A percentile compares a stretch with the other conserved stretches of the same genome.
These are phyloP conservation scores for Acanthiza pusilla DNA, from an alignment of 2,797 vertebrate genomes.

Conservation along the genomic window DNA sequence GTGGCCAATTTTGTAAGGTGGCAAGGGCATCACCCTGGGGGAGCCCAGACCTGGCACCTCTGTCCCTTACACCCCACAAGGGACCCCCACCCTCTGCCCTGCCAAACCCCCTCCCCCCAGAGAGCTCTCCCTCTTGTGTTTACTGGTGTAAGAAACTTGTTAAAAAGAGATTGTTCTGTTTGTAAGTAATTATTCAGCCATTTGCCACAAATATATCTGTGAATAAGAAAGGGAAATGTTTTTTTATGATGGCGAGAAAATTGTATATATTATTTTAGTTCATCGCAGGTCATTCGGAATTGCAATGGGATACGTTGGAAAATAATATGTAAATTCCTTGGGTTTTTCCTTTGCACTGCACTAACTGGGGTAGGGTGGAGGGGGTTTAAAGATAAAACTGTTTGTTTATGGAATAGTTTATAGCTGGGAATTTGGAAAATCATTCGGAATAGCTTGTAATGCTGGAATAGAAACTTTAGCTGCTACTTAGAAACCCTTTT, in stretches of 20 bases:
- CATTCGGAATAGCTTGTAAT: conserved; percentile 21
- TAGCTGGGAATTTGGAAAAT: neutral
- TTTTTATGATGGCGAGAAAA: conserved; percentile 41
- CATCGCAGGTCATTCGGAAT: neutral
- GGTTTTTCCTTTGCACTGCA: conserved; percentile 58
- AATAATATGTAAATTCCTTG: conserved; percentile 48
- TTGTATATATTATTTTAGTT: conserved; percentile 67
- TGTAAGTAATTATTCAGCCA: conserved; percentile 73
- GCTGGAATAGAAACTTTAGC: conserved; percentile 60
- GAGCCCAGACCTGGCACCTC: neutral
- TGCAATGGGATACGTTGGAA: conserved; percentile 24
- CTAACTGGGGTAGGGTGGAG: conserved; percentile 19
- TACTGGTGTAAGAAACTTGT: conserved; percentile 50
- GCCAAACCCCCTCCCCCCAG: neutral
- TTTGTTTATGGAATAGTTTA: neutral
- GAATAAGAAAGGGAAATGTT: conserved; percentile 66
- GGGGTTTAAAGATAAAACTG: neutral
- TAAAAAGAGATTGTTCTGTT: conserved; percentile 32
- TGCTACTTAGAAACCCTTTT: conserved; percentile 77
- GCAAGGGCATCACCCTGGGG: neutral
- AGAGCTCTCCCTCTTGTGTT: conserved; percentile 33
- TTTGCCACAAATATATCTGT: conserved; percentile 68
- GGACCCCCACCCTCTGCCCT: neutral
- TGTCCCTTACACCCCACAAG: neutral
- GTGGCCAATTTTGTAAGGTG: neutral